Conservation (phyloP, 2,888 invertebrate species). For the Nematopogon swammerdamellus region DNA sequence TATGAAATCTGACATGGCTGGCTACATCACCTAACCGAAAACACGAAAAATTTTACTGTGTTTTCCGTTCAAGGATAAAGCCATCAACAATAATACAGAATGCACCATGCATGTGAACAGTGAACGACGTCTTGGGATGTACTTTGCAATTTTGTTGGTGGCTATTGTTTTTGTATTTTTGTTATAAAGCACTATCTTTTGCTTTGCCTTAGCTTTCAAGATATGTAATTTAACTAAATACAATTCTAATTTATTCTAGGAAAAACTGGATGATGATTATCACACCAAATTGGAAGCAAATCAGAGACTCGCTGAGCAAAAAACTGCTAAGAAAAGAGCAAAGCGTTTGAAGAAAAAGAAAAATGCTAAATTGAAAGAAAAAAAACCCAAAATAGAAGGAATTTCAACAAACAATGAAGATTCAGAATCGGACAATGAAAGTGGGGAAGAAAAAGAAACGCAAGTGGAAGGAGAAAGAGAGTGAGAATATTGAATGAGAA, state of each 20-base stretch:
- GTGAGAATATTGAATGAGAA: slow-evolving; percentile 8
- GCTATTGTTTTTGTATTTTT: no score
- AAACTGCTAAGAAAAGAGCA: slow-evolving; percentile 87
- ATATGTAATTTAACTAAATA: neutral
- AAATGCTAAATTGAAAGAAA: slow-evolving; percentile 34
- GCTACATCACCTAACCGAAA: no score
- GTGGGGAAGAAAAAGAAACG: slow-evolving; percentile 16
- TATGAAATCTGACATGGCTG: no score
- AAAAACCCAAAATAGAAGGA: slow-evolving; percentile 30
- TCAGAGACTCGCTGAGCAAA: slow-evolving; percentile 66
- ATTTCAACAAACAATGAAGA: slow-evolving; percentile 17
- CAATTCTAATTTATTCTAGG: slow-evolving; percentile 44
- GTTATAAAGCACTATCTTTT: no score
- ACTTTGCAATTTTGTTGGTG: no score
- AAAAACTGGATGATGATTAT: slow-evolving; percentile 81
- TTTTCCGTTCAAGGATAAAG: no score
- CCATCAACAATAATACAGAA: no score
- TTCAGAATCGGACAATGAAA: slow-evolving; percentile 30
- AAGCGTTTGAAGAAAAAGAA: slow-evolving; percentile 80
- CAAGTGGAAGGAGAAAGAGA: slow-evolving; percentile 12
- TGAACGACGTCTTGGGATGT: no score
- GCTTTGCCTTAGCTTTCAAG: slow-evolving; percentile 4
- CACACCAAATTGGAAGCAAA: slow-evolving; percentile 77
- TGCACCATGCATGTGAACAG: no score
- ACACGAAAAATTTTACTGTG: no score